Evolutionary conservation across 2,888 invertebrate genomes (phyloP), one percentile per base, ranked within the genome.

Genomic region (Eurytoma californica): DNA sequence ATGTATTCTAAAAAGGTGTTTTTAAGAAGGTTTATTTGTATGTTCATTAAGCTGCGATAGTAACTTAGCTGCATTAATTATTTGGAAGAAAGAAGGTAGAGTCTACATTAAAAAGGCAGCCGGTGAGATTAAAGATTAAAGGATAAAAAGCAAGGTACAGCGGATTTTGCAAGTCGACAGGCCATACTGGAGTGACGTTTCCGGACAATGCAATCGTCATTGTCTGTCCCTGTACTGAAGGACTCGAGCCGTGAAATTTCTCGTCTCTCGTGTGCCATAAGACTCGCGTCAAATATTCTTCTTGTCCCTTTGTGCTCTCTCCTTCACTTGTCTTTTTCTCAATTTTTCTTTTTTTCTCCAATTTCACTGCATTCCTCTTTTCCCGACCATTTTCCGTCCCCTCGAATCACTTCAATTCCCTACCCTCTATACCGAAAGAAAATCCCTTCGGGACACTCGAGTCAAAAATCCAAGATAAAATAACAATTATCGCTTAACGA

Each of bases 151-250:
- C 2, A 49, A 13, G 49, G 55, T 5, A 61, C n/a, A 13, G 18
- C 28, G 65, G 16, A 55, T 39, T 60, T 60, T 60, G 24, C 13
- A 14, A 24, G 4, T 5, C 13, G 47, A 63, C 39, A 39, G 63
- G 16, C 3, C 53, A 4, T 24, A 13, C 13, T 28, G 2, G 14
- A 24, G 28, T 28, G 20, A 67, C 28, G 28, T 67, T 49, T 67
- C 13, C 18, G 76, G 68, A 76, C 76, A 69, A 76, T 69, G 63
- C 47, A 47, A 69, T 76, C 63, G 63, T 75, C 68, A 68, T 67
- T 60, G 74, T 68, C 67, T 39, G 61, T 61, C 63, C 5, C 13
- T 58, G 55, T 63, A 76, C 69, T 16, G 69, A 69, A 75, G 58
- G 66, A 68, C 61, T 74, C 28, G 13, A 69, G 63, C 24, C 60